Evolutionary conservation across 2,113 vertebrate species (phyloP), one percentile per base, ranked within the genome.

Genomic region (Lynx canadensis): DNA sequence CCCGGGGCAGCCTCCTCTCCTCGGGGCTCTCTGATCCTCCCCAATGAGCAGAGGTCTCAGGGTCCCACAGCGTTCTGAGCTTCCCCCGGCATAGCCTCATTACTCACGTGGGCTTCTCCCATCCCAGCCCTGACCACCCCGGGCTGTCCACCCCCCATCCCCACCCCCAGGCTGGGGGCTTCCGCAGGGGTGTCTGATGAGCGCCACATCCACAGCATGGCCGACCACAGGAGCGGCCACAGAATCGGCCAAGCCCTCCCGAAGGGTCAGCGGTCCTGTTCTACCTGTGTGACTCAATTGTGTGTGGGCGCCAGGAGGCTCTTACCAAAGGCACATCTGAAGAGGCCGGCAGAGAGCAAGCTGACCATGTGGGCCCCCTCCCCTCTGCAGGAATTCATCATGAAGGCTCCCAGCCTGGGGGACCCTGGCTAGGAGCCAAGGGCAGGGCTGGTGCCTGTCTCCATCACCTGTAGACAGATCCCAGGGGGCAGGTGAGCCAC

Each of bases 401-500:
- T 2, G 18, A 86, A 82, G 55, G 31, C 29, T n/a, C 19, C 55
- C 48, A 3, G 57, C 29, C 18, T 0, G 5, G 69, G 8, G 71
- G 23, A 27, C 19, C 33, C 36, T 25, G 81, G 81, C n/a, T 10
- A 19, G 16, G 71, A 65, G 19, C 21, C 38, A 9, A 81, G 52
- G 33, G 29, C 25, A 10, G 86, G 29, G 52, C 31, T 8, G 5
- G 18, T 3, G 11, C 52, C 21, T 0, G 3, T 29, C 33, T 21
- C 73, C 33, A 3, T 93, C 96, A 98, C 98, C 98, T 98, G 97
- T 98, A 99, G 48, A 98, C 97, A 14, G 98, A 98, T 21, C 97
- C 97, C 0, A 65, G 19, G n/a, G 98, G 97, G 78, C 98, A 98
- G 33, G 25, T 93, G 50, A 99, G 94, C 94, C 45, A 74, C 0